These are phyloP conservation scores for Hydrochoerus hydrochaeris DNA, from an alignment of 2,113 vertebrate genomes.

Conservation along the genomic window DNA sequence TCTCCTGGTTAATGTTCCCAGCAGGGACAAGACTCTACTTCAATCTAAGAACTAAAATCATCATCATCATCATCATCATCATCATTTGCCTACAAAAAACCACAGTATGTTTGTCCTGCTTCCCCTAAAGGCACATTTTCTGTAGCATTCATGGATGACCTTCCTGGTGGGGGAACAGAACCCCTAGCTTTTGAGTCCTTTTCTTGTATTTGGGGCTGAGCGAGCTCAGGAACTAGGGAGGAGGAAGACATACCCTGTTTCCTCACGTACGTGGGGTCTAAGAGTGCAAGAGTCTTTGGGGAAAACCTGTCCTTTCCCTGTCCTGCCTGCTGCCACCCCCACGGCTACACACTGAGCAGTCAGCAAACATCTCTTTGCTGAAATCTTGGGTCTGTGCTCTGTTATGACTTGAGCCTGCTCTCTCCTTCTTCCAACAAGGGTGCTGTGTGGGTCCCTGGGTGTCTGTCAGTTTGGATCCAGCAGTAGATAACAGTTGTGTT, in stretches of 20 bases:
- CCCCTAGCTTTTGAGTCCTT: background rate
- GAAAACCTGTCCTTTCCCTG: background rate
- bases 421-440: background rate
- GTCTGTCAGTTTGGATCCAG: background rate
- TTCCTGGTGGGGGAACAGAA: background rate
- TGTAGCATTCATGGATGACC: accelerated
- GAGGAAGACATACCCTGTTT: background rate
- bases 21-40: constrained; percentile 14
- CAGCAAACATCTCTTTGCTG: background rate
- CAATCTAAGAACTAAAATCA: constrained; percentile 12
- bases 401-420: background rate
- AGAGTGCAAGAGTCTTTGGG: background rate
- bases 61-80: background rate
- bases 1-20: constrained; percentile 5
- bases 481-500: background rate
- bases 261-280: background rate
- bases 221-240: no score
- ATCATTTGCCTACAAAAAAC: background rate
- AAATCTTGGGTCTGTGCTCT: background rate
- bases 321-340: background rate
- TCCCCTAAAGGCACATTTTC: background rate
- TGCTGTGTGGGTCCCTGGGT: background rate
- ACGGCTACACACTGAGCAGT: background rate
- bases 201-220: background rate
- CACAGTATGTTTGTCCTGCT: background rate